phyloP scores from a whole-genome alignment of 2,113 vertebrate genomes.

The Oncorhynchus gorbuscha region DNA sequence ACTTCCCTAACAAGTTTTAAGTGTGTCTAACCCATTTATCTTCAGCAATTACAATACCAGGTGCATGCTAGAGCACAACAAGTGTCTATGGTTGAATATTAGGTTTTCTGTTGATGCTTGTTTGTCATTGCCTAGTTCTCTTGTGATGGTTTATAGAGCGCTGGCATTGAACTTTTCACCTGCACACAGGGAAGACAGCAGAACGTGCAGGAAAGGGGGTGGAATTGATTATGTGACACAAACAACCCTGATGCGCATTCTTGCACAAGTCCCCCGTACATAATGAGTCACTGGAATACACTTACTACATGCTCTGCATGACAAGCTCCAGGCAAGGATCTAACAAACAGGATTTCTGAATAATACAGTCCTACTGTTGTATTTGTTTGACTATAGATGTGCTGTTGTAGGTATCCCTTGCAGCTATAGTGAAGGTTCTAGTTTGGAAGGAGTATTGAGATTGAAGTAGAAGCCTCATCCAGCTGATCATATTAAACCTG shows the following conservation, averaged over 20 bases:
- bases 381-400: too few species aligned
- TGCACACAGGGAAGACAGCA: neutral
- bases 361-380: too few species aligned
- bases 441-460: too few species aligned
- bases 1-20: too few species aligned
- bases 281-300: constrained; percentile 28
- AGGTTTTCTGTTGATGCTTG: neutral
- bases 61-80: neutral
- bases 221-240: constrained; percentile 37
- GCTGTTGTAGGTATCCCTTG: too few species aligned
- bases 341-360: too few species aligned
- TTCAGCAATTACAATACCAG: neutral
- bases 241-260: constrained; percentile 33
- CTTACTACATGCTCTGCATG: constrained; percentile 2
- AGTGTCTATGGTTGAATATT: neutral
- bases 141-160: neutral
- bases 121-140: neutral
- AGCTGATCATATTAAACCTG: too few species aligned
- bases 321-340: too few species aligned
- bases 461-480: too few species aligned
- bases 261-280: constrained; percentile 14
- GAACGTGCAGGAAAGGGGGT: constrained; percentile 18
- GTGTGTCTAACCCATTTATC: neutral
- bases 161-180: neutral
- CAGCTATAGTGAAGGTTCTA: too few species aligned